These are phyloP conservation scores for Drosophila orena DNA, from an alignment of 1,140 invertebrate genomes.

Conservation along the genomic window DNA sequence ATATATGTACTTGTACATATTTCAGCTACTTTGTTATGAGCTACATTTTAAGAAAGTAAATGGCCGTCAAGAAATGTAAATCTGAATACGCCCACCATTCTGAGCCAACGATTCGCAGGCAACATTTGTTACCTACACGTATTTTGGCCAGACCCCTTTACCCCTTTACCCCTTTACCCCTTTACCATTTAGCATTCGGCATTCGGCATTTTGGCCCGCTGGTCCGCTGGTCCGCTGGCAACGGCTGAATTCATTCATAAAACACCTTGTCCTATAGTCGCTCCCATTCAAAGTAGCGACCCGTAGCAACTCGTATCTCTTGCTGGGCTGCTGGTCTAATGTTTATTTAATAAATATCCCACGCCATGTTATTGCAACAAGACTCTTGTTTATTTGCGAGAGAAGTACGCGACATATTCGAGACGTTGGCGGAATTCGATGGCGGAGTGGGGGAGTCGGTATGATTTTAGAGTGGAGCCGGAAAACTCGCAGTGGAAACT, in stretches of 20 bases:
- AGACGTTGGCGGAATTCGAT: slow-evolving; percentile 39
- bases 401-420: slow-evolving; percentile 77
- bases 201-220: slow-evolving; percentile 1
- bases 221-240: slow-evolving; percentile 3
- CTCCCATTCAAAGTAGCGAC: slow-evolving; percentile 54
- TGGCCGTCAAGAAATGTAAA: too few relatives aligned
- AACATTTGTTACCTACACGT: slow-evolving; percentile 15
- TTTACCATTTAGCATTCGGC: slow-evolving; percentile 36
- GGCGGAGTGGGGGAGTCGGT: not conserved
- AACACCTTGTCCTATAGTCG: slow-evolving; percentile 27
- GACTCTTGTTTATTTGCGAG: slow-evolving; percentile 78
- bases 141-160: slow-evolving; percentile 17
- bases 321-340: slow-evolving; percentile 67
- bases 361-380: slow-evolving; percentile 76
- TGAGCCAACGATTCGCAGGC: slow-evolving; percentile 3
- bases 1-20: too few relatives aligned
- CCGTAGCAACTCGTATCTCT: slow-evolving; percentile 29
- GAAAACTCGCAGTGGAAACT: slow-evolving; percentile 49
- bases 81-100: not conserved
- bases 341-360: slow-evolving; percentile 82
- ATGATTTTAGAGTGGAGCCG: slow-evolving; percentile 8
- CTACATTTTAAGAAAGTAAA: too few relatives aligned
- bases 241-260: slow-evolving; percentile 68
- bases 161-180: slow-evolving; percentile 39
- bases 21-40: too few relatives aligned